phyloP scores from a whole-genome alignment of 2,797 vertebrate genomes.

The Tokudaia tokunoshimensis region DNA sequence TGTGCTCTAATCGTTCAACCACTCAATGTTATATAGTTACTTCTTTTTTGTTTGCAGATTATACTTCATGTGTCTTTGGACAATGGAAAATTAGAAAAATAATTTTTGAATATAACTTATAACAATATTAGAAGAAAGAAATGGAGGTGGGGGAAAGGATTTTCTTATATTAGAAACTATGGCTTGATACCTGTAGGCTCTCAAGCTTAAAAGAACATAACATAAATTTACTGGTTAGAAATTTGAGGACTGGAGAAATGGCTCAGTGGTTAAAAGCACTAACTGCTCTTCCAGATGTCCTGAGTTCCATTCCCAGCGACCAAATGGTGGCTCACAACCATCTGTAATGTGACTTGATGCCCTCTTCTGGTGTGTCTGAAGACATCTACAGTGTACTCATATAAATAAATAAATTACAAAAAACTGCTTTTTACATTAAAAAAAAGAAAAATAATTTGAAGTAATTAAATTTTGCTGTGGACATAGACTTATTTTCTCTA shows the following conservation, averaged over 20 bases:
- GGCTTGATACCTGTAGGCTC: neutral
- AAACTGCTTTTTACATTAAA: too few species aligned
- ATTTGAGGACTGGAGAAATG: too few species aligned
- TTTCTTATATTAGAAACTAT: neutral
- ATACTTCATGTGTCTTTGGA: neutral
- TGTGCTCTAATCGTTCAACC: neutral
- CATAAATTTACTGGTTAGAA: neutral
- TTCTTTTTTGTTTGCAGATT: neutral
- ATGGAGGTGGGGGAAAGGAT: neutral
- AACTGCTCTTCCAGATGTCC: too few species aligned
- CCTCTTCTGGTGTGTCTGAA: too few species aligned
- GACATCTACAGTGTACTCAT: too few species aligned
- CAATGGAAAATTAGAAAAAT: neutral
- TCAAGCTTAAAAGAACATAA: neutral
- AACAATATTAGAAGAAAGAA: neutral
- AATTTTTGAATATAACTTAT: neutral
- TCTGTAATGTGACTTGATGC: too few species aligned
- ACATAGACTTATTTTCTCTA: neutral
- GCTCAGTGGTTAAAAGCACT: too few species aligned
- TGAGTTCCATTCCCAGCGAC: too few species aligned
- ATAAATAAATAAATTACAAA: too few species aligned
- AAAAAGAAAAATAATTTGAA: neutral
- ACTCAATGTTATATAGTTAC: neutral
- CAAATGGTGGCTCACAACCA: too few species aligned
- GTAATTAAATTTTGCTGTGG: neutral